Evolutionary conservation across 2,888 invertebrate genomes (phyloP), one percentile per base, ranked within the genome.

Genomic region (Chouioia cunea): DNA sequence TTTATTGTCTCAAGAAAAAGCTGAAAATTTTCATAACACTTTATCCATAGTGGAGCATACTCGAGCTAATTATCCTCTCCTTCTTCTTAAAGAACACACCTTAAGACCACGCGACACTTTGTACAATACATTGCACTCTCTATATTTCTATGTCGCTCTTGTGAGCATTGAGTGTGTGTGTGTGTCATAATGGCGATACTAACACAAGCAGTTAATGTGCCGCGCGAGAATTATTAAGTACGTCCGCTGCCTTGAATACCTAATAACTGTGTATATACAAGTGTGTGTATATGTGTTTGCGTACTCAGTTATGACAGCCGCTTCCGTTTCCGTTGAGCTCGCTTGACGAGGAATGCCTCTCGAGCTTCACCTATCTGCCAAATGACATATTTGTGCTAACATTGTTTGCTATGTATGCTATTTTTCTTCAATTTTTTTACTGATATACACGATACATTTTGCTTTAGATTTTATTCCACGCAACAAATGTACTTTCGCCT

Each of bases 241-340:
- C 79, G 79, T 80, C 79, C 80, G 80, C 79, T 80, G 79, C 82
- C 80, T 36, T 80, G 81, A 83, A 83, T 80, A 80, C 82, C 79
- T 82, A 82, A 82, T 57, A 58, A 56, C 56, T 22, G 53, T 16
- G 14, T 75, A 77, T 36, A 36, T 36, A 36, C 36, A 36, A 36
- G 36, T 36, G 36, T 36, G 36, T 36, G 36, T 10, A 36, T 75
- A 77, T 75, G 77, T 81, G 80, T 84, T 83, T 83, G 81, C 81
- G 80, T 82, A 82, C 79, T 79, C 81, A 83, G 82, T 80, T 84
- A 81, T 84, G 84, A 85, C 83, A 83, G 81, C 78, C 80, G 81
- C 82, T 84, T 85, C 85, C 84, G 85, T 80, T 84, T 85, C 83
- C 84, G 83, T 81, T 36, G 50, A 22, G 36, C 58, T 36, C 59